Percentiles rank a stretch among this genome's conserved stretches.
Evolutionary conservation across 1,140 invertebrate genomes (phyloP).

Genomic region (Drosophila nikananu): DNA sequence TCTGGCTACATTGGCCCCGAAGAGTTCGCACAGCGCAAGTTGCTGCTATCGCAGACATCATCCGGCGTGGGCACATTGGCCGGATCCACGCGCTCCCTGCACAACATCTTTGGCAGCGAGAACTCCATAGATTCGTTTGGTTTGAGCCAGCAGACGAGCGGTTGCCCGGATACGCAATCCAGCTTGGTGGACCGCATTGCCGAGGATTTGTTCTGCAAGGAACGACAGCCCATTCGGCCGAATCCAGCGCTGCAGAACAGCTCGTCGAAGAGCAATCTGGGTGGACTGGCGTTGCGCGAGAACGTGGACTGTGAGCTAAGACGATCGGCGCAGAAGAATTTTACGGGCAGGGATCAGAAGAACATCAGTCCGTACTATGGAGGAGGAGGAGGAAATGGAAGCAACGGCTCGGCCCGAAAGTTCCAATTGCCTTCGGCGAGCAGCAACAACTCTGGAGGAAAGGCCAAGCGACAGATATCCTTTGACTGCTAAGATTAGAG

Average conservation of each 20-base stretch:
- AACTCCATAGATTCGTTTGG: slow-evolving; percentile 73
- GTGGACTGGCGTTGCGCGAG: slow-evolving; percentile 71
- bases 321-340: slow-evolving; percentile 81
- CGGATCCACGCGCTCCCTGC: slow-evolving; percentile 41
- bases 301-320: slow-evolving; percentile 76
- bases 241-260: slow-evolving; percentile 72
- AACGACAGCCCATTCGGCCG: slow-evolving; percentile 53
- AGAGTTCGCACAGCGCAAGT: slow-evolving; percentile 74
- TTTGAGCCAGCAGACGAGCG: slow-evolving; percentile 52
- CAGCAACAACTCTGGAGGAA: slow-evolving; percentile 43
- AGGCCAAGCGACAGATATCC: slow-evolving; percentile 79
- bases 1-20: slow-evolving; percentile 83
- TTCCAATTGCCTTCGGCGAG: slow-evolving; percentile 25
- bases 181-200: slow-evolving; percentile 69
- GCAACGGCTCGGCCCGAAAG: slow-evolving; percentile 57
- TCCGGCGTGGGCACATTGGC: slow-evolving; percentile 23
- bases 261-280: slow-evolving; percentile 81
- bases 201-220: slow-evolving; percentile 63
- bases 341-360: slow-evolving; percentile 78
- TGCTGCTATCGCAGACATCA: slow-evolving; percentile 48
- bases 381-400: slow-evolving; percentile 28
- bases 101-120: slow-evolving; percentile 71
- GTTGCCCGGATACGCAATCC: slow-evolving; percentile 45
- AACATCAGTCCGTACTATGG: slow-evolving; percentile 77
- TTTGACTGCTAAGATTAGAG: slow-evolving; percentile 76